Percentiles rank a stretch among this genome's conserved stretches.
These are phyloP conservation scores for Pelvicachromis taeniatus DNA, from an alignment of 2,113 vertebrate genomes.

Conservation along the genomic window DNA sequence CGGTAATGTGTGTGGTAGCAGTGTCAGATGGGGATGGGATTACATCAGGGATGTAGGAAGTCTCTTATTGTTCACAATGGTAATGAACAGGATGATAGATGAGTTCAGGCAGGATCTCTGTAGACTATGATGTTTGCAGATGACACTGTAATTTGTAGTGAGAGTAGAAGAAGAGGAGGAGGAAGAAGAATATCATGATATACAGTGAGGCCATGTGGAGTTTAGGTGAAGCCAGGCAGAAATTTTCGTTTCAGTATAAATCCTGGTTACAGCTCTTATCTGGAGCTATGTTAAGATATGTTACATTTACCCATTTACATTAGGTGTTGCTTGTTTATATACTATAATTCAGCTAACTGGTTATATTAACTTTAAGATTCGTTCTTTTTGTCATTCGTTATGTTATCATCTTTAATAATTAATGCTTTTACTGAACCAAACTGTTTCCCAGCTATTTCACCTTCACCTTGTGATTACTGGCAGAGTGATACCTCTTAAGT, in stretches of 20 bases:
- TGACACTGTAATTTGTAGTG: neutral
- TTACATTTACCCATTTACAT: neutral
- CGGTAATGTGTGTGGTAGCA: too few species aligned
- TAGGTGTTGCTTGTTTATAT: neutral
- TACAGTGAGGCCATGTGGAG: neutral
- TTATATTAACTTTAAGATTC: neutral
- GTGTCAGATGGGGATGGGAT: neutral
- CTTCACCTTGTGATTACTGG: neutral
- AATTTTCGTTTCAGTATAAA: neutral
- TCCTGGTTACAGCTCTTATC: neutral
- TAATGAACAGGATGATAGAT: neutral
- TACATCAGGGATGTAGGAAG: neutral
- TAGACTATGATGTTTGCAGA: neutral
- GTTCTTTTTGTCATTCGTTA: neutral
- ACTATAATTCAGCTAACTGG: neutral
- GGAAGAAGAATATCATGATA: neutral
- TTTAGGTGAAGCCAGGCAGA: neutral
- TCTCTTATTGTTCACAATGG: neutral
- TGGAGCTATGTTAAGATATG: neutral
- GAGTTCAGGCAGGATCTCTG: neutral
- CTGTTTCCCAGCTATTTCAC: neutral
- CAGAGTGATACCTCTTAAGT: conserved; percentile 11
- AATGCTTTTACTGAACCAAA: neutral
- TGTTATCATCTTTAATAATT: neutral
- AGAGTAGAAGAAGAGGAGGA: neutral